Conservation (phyloP, 2,888 invertebrate species). For the Cordilura impudica region DNA sequence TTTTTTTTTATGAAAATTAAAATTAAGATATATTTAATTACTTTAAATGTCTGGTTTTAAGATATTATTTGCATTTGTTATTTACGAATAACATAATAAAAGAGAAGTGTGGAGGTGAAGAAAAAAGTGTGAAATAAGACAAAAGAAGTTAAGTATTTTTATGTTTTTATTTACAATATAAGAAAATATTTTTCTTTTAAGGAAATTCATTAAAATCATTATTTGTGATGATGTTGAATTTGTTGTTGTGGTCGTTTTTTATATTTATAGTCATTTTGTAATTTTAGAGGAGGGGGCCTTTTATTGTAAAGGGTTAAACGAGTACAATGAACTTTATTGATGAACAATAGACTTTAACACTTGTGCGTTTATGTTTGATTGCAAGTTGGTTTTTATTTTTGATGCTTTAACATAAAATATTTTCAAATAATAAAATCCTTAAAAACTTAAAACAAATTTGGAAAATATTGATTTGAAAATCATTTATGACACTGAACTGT, state of each 20-base stretch:
- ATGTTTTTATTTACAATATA: background rate
- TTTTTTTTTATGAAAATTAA: background rate
- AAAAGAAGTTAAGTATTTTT: background rate
- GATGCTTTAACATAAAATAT: slow-evolving; percentile 47
- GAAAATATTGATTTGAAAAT: background rate
- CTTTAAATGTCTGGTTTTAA: background rate
- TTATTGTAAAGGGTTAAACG: slow-evolving; percentile 53
- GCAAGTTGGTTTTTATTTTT: slow-evolving; percentile 37
- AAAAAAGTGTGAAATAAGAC: background rate
- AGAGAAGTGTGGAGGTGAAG: background rate
- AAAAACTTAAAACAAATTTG: background rate
- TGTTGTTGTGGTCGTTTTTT: background rate
- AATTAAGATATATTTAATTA: background rate
- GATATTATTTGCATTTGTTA: background rate
- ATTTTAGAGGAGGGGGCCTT: background rate
- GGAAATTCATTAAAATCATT: background rate
- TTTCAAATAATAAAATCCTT: slow-evolving; percentile 20
- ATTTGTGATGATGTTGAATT: background rate
- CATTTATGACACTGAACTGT: background rate
- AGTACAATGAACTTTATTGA: slow-evolving; percentile 51
- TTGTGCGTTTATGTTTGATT: slow-evolving; percentile 16
- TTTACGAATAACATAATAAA: background rate
- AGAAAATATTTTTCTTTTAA: no score
- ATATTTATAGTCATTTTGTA: background rate
- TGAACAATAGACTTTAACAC: slow-evolving; percentile 30